phyloP scores from a whole-genome alignment of 2,797 vertebrate genomes.

The Nothura maculosa region DNA sequence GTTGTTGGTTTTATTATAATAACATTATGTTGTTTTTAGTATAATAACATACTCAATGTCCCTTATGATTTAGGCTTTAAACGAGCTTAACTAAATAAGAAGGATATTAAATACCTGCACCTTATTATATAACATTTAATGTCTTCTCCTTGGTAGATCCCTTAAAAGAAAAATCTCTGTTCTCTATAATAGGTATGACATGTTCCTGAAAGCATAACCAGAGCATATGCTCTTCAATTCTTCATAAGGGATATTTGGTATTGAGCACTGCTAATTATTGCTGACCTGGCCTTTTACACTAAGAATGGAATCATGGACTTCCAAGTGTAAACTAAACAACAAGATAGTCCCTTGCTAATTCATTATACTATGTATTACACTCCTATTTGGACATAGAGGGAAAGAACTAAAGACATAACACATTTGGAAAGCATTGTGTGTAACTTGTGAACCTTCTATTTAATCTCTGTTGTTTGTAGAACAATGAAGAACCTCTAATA shows the following conservation, averaged over 20 bases:
- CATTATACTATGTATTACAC: neutral
- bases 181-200: neutral
- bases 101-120: accelerated
- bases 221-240: neutral
- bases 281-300: neutral
- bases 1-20: neutral
- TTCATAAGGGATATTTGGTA: neutral
- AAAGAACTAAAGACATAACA: slow-evolving; percentile 33
- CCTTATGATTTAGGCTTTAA: neutral
- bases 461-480: slow-evolving; percentile 22
- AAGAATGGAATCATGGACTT: neutral
- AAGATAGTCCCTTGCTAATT: neutral
- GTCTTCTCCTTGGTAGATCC: neutral
- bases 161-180: neutral
- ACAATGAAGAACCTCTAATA: neutral
- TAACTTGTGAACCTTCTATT: slow-evolving; percentile 6
- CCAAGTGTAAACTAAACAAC: slow-evolving; percentile 9
- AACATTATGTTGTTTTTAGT: neutral
- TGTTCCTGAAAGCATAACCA: neutral
- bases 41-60: neutral
- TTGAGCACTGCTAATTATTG: slow-evolving; percentile 45
- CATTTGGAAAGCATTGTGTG: neutral
- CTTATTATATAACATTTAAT: neutral
- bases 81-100: neutral
- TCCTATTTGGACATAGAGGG: neutral